Conservation (phyloP, 1,140 invertebrate genomes). For the Pollicipes pollicipes region DNA sequence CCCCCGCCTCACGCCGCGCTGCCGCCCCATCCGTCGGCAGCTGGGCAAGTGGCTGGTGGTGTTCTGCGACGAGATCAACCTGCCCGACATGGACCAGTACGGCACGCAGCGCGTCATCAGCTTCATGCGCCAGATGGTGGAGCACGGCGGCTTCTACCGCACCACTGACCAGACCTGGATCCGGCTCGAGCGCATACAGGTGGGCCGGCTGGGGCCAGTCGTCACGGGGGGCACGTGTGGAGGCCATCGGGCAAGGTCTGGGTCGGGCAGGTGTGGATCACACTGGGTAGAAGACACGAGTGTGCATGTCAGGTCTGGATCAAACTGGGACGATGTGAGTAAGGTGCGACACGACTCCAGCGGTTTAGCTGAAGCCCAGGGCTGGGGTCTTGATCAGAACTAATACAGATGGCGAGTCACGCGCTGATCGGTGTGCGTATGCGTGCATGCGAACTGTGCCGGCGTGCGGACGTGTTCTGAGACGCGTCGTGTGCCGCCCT, state of each 20-base stretch:
- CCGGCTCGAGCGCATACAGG: constrained; percentile 36
- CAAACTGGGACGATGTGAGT: constrained; percentile 83
- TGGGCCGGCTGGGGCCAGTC: constrained; percentile 35
- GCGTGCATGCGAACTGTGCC: too few species aligned
- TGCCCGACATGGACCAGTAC: constrained; percentile 97
- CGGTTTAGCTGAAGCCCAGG: too few species aligned
- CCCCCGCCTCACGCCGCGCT: too few species aligned
- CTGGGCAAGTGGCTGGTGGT: constrained; percentile 88
- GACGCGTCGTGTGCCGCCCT: too few species aligned
- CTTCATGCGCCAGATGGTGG: constrained; percentile 90
- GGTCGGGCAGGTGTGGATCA: background rate
- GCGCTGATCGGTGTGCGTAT: too few species aligned
- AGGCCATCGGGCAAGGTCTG: constrained; percentile 32
- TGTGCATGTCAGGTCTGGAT: constrained; percentile 91
- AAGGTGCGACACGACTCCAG: too few species aligned
- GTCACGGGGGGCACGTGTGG: too few species aligned
- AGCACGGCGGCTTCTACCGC: constrained; percentile 58
- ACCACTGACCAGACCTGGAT: constrained; percentile 40
- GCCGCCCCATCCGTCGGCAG: constrained; percentile 58
- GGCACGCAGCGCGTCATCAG: constrained; percentile 97
- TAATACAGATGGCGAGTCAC: too few species aligned
- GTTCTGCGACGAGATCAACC: constrained; percentile 99
- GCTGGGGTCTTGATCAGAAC: too few species aligned
- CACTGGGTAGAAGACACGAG: too few species aligned
- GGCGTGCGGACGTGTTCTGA: too few species aligned